Conservation (phyloP, 2,888 invertebrate genomes). For the Syrphus vitripennis region DNA sequence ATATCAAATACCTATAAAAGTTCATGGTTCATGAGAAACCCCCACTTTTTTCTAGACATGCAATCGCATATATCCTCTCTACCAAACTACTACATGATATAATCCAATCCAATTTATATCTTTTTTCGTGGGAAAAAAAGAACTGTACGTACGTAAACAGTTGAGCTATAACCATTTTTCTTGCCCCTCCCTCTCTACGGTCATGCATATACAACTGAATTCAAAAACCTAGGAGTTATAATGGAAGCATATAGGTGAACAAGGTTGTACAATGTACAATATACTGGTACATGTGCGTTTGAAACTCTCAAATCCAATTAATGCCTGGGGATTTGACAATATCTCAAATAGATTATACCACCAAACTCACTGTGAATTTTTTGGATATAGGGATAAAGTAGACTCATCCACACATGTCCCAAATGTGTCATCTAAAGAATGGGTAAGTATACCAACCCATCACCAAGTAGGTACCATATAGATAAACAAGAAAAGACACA, state of each 20-base stretch:
- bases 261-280: too few species aligned
- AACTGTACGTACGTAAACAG: not conserved
- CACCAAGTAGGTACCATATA: not conserved
- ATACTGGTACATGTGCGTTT: not conserved
- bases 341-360: not conserved
- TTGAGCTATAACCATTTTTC: slow-evolving; percentile 9
- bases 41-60: slow-evolving; percentile 36
- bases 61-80: slow-evolving; percentile 19
- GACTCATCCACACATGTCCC: slow-evolving; percentile 28
- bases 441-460: not conserved
- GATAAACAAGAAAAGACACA: slow-evolving; percentile 17
- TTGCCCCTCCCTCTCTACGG: not conserved
- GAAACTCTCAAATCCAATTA: slow-evolving; percentile 21
- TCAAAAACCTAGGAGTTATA: not conserved
- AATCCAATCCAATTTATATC: slow-evolving; percentile 19
- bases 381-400: not conserved
- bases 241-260: too few species aligned
- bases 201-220: not conserved
- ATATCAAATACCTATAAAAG: slow-evolving; percentile 14
- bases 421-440: slow-evolving; percentile 49
- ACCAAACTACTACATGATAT: not conserved
- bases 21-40: slow-evolving; percentile 40
- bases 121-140: slow-evolving; percentile 28
- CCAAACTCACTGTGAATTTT: not conserved
- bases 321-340: slow-evolving; percentile 12